A percentile compares a stretch with the other conserved stretches of the same genome.
These are phyloP conservation scores for Unio pictorum DNA, from an alignment of 2,888 invertebrate genomes.

Conservation along the genomic window DNA sequence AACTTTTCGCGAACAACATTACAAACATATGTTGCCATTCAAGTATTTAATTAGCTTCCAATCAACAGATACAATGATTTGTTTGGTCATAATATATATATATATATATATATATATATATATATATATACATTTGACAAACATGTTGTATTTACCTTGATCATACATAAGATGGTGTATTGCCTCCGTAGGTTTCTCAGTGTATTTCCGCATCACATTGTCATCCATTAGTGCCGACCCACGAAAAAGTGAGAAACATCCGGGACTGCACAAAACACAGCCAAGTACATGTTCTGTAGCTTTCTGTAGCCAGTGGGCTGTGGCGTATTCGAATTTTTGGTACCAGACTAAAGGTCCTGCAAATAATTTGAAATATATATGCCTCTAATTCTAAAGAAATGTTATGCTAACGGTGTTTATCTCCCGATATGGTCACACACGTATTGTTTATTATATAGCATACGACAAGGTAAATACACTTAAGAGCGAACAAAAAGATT, in stretches of 20 bases:
- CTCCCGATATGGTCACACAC: too few relatives aligned
- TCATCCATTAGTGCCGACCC: constrained; percentile 99
- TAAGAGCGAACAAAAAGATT: too few relatives aligned
- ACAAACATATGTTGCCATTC: neutral
- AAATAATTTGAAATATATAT: constrained; percentile 4
- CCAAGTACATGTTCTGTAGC: constrained; percentile 99
- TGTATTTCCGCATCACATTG: constrained; percentile 97
- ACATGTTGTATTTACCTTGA: constrained; percentile 79
- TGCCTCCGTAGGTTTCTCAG: constrained; percentile 91
- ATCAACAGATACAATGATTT: neutral
- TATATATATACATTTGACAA: neutral
- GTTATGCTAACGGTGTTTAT: too few relatives aligned
- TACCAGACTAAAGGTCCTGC: constrained; percentile 98
- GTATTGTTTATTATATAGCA: too few relatives aligned
- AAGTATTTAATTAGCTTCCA: neutral
- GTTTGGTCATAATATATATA: neutral
- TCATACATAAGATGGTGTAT: constrained; percentile 98
- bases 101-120: too few relatives aligned
- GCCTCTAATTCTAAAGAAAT: too few relatives aligned
- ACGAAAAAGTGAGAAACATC: constrained; percentile 95
- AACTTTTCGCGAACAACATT: too few relatives aligned
- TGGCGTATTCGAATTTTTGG: constrained; percentile 99
- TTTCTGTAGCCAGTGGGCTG: constrained; percentile 99
- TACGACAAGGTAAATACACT: too few relatives aligned
- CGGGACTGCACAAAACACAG: constrained; percentile 93